A percentile compares a stretch with the other conserved stretches of the same genome.
phyloP scores from a whole-genome alignment of 1,140 invertebrate species.

The Rhagoletis pomonella region DNA sequence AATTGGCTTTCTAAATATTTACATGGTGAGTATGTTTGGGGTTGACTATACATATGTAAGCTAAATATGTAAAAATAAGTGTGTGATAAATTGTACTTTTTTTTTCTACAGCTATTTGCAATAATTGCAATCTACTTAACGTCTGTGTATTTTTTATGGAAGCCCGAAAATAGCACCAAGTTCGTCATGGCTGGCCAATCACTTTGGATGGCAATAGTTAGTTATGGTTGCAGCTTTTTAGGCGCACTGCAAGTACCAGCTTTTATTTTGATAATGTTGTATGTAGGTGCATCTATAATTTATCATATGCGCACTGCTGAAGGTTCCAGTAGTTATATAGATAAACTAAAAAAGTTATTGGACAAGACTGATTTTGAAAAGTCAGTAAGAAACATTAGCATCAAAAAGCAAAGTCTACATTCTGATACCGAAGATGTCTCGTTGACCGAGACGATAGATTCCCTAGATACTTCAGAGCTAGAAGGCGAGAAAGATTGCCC shows the following conservation, averaged over 20 bases:
- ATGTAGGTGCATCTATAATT: conserved; percentile 76
- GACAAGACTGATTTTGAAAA: conserved; percentile 67
- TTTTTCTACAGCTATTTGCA: conserved; percentile 74
- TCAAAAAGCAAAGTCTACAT: conserved; percentile 60
- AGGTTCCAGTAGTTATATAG: conserved; percentile 60
- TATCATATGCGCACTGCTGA: conserved; percentile 74
- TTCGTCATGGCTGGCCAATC: conserved; percentile 77
- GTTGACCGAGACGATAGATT: conserved; percentile 68
- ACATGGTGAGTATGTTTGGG: conserved; percentile 68
- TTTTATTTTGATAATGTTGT: conserved; percentile 74
- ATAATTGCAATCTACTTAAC: conserved; percentile 76
- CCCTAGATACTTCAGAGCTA: conserved; percentile 63
- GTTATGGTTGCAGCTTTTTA: conserved; percentile 77
- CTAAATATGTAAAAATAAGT: neutral
- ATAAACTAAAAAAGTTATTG: conserved; percentile 65
- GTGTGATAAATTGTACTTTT: neutral
- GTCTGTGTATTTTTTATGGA: conserved; percentile 77
- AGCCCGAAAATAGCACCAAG: conserved; percentile 75
- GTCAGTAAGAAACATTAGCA: conserved; percentile 64
- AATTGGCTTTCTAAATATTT: conserved; percentile 75
- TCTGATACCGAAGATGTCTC: conserved; percentile 70
- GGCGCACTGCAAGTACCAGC: conserved; percentile 77
- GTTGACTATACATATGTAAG: too few relatives aligned
- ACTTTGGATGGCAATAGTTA: conserved; percentile 78
- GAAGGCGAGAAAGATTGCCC: conserved; percentile 57